Evolutionary conservation across 2,797 vertebrate species (phyloP), one percentile per base, ranked within the genome.

Genomic region (Steatocranus sp.): DNA sequence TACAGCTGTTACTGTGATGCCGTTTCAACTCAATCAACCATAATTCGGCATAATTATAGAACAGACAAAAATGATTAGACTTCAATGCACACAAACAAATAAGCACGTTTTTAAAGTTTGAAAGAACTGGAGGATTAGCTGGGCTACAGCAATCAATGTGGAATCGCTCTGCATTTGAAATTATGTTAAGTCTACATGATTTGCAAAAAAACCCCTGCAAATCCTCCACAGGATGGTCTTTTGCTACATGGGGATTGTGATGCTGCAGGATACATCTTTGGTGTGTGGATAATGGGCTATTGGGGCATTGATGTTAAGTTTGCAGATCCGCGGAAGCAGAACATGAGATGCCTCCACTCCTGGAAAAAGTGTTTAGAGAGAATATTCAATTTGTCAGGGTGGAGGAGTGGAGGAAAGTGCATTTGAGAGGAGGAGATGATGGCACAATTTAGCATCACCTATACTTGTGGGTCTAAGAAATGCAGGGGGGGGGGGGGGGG

Each of bases 311-410:
- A 85, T 15, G 66, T 82, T 25, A 76, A 80, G 80, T 88, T 87
- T 83, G 84, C 25, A 8, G 61, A 80, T 86, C 84, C 27, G 18
- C 30, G 50, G 79, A 87, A 80, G 86, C 81, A 74, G 83, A 93
- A 89, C 84, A 89, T 84, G 81, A 92, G 86, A 90, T 75, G 79
- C 41, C 77, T 84, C 63, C 77, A 50, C 81, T 87, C 18, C 54
- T 82, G 76, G 81, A 88, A 89, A 87, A 91, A 82, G 75, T 86
- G 81, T 92, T 94, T 79, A 87, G 86, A 88, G 73, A 83, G 89
- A 91, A 94, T 88, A 89, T 91, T 94, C 76, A 90, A 90, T 92
- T 91, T 87, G 88, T 90, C 85, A 87, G 82, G 85, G 87, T 78
- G 83, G 66, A 93, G 80, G 77, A 89, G 89, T 50, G 34, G 77